phyloP scores from a whole-genome alignment of 2,113 vertebrate genomes.

The Embiotoca jacksoni region DNA sequence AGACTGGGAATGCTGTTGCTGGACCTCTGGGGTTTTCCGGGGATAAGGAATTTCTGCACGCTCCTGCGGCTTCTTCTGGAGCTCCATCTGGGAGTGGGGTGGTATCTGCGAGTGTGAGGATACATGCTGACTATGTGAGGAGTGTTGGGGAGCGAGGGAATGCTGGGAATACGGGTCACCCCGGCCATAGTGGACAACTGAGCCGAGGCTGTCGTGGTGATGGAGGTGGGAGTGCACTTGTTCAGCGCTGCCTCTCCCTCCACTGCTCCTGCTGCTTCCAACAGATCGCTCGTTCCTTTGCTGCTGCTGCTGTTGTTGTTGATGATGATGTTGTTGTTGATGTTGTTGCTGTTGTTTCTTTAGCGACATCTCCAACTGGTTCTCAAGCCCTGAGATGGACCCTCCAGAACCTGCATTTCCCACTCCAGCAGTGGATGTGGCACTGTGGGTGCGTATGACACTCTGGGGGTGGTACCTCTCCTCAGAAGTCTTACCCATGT shows the following conservation, averaged over 20 bases:
- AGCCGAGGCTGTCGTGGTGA: slow-evolving; percentile 88
- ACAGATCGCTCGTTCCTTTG: slow-evolving; percentile 86
- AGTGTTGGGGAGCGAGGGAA: slow-evolving; percentile 79
- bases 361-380: slow-evolving; percentile 90
- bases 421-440: slow-evolving; percentile 82
- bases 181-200: slow-evolving; percentile 92
- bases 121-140: slow-evolving; percentile 77
- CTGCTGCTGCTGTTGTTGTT: slow-evolving; percentile 79
- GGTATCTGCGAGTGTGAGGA: slow-evolving; percentile 81
- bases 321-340: slow-evolving; percentile 76
- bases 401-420: slow-evolving; percentile 77
- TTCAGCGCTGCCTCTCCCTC: slow-evolving; percentile 85
- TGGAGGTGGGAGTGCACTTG: slow-evolving; percentile 84
- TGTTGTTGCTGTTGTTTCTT: slow-evolving; percentile 88
- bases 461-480: slow-evolving; percentile 94
- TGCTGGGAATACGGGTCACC: slow-evolving; percentile 85
- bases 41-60: slow-evolving; percentile 85
- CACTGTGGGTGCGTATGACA: slow-evolving; percentile 92
- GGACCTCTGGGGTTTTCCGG: slow-evolving; percentile 81
- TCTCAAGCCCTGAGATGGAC: slow-evolving; percentile 85
- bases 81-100: slow-evolving; percentile 82
- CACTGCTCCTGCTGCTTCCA: slow-evolving; percentile 84
- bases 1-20: slow-evolving; percentile 85
- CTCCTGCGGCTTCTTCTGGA: slow-evolving; percentile 87
- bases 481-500: slow-evolving; percentile 84